Evolutionary conservation across 2,113 vertebrate genomes (phyloP), one percentile per base, ranked within the genome.

Genomic region (Bubo blakistoni): DNA sequence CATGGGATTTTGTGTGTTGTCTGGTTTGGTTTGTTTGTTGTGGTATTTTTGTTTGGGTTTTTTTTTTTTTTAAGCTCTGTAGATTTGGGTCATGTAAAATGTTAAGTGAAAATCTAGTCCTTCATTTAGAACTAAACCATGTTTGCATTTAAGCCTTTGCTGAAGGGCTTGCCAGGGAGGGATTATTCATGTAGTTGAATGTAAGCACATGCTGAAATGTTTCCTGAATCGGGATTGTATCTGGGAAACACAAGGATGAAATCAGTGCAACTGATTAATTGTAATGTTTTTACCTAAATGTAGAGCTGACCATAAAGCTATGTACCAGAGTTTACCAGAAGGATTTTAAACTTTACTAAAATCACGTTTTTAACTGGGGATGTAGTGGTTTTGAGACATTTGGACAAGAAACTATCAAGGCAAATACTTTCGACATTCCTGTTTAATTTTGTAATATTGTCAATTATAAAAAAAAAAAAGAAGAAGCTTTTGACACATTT

Each of bases 351-450:
- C 20, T 62, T 62, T 3, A 32, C 6, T 63, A 36, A 87, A 74
- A 85, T 34, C 7, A n/a, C 2, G 0, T 44, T 85, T 87, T 86
- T 55, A 40, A 55, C 44, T 51, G n/a, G 10, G 5, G 29, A 51
- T 10, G 3, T 2, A 1, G 16, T 26, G 2, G 1, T 11, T 76
- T 42, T 86, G 22, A 76, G 24, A 57, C 2, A 9, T 16, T 51
- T 76, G 57, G 10, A n/a, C 7, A 71, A 78, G 32, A 72, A 58
- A 30, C 29, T 47, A 25, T 32, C 24, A 22, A 87, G 52, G 42
- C 27, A 78, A 89, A 71, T 29, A 13, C 3, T 27, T 82, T 22
- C 5, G 14, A 13, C 4, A 1, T 67, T 76, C 12, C 69, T 57
- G 5, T 55, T 95, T 77, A 3, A 7, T 38, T 74, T 82, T 67